Conservation (phyloP, 2,113 vertebrate species). For the Condylura cristata region DNA sequence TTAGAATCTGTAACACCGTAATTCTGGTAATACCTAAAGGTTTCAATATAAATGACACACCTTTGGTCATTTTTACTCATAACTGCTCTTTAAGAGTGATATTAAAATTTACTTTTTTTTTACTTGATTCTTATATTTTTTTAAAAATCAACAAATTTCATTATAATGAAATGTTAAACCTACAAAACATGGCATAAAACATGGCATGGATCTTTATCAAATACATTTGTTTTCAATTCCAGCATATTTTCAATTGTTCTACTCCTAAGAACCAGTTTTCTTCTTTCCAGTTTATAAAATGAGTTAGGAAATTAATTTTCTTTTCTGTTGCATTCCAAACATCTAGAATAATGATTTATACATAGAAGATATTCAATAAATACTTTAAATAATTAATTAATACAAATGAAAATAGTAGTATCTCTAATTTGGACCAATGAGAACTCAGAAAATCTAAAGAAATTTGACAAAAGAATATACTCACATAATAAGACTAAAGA, state of each 20-base stretch:
- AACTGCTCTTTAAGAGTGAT: background rate
- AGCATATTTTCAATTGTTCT: slow-evolving; percentile 15
- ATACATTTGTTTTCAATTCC: background rate
- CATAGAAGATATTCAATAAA: background rate
- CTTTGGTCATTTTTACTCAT: background rate
- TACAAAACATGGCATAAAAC: background rate
- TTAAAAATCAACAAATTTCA: background rate
- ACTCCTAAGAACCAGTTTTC: background rate
- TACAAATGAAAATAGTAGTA: no score
- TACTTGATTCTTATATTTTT: background rate
- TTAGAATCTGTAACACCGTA: no score
- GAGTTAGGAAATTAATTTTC: background rate
- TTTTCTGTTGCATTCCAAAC: background rate
- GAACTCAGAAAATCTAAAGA: background rate
- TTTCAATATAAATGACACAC: background rate
- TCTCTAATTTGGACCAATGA: background rate
- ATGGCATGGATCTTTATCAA: background rate
- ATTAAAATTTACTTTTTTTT: background rate
- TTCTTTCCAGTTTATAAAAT: slow-evolving; percentile 41
- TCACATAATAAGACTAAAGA: background rate
- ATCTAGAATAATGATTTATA: background rate
- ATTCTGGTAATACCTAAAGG: background rate
- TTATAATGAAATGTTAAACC: slow-evolving; percentile 6
- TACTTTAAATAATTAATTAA: background rate
- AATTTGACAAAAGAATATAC: background rate